Evolutionary conservation across 92 coral and sea anemone species (phyloP).

Genomic region (Parazoanthus atlanticus): DNA sequence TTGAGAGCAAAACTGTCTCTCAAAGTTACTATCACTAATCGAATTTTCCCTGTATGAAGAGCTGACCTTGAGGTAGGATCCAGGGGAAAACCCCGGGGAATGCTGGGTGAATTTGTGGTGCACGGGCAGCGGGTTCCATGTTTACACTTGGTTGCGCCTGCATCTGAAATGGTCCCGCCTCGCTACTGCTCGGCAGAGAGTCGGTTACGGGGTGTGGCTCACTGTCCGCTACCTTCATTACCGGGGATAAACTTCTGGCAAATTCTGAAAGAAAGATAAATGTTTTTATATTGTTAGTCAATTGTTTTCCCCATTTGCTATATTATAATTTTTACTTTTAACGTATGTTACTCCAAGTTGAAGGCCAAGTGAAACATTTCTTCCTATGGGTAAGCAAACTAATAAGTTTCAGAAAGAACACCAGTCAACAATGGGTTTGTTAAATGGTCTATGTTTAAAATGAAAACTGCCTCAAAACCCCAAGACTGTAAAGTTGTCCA

Average conservation of each 20-base stretch:
- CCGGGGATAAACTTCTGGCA: constrained; percentile 19
- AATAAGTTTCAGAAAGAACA: no score
- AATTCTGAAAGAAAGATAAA: neutral
- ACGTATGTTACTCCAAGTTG: no score
- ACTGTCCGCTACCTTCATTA: constrained; percentile 1
- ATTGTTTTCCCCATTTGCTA: no score
- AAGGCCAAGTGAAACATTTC: no score
- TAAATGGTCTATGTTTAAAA: no score
- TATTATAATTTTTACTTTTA: no score
- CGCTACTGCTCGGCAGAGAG: neutral
- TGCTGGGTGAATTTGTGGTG: neutral
- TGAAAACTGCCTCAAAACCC: no score
- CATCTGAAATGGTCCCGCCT: neutral
- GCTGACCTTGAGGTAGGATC: constrained; percentile 31
- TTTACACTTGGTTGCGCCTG: neutral
- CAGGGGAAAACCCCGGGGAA: constrained; percentile 30
- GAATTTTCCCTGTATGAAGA: neutral
- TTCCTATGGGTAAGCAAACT: no score
- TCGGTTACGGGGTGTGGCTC: neutral
- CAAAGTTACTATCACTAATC: neutral
- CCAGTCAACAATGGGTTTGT: no score
- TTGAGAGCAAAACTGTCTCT: no score
- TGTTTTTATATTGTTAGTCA: no score
- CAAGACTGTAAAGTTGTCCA: no score
- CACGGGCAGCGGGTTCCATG: neutral